Base-by-base conservation (phyloP, 2,888 invertebrate genomes). In the Ferdinandea cuprea region DNA sequence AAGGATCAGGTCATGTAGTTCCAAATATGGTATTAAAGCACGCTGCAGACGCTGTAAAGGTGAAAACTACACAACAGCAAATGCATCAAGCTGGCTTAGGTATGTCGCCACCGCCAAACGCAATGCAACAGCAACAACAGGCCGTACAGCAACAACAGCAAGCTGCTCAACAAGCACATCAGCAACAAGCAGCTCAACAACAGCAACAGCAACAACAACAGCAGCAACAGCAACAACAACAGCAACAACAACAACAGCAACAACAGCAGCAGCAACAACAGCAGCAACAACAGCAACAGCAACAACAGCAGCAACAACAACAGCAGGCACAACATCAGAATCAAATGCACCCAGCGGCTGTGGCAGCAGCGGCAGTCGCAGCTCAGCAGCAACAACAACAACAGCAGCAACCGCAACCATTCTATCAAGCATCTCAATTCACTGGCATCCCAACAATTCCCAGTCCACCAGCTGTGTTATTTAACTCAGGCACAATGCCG, bases 391-490 rank as follows among this genome's bases (percentile, higher is more conserved):
- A 92, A 87, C 92, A 90, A 89, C 86, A 85, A 59, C 65, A 85
- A 42, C 88, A 92, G 87, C 92, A 90, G 88, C 92, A 92, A 87
- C 92, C 92, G 85, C 93, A 90, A 89, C 92, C 89, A 7, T 91
- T 90, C 87, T 96, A 95, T 90, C 94, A 94, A 91, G 95, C 95
- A 87, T 89, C 91, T 74, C 95, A 95, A 76, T 96, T 95, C 87
- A 95, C 95, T 65, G 94, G 94, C 56, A 94, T 97, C 89, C 94
- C 96, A 17, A 95, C 96, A 28, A 96, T 97, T 85, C 97, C 97
- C 32, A 97, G 96, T 65, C 97, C 97, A 15, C 95, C 95, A 19
- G 95, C 96, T 11, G 89, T 90, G 52, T 95, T 96, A 66, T 92
- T 96, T 77, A 96, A 95, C 88, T 96, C 96, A 89, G 95, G 96